These are phyloP conservation scores for Dryobates pubescens DNA, from an alignment of 2,797 vertebrate species.

Conservation along the genomic window DNA sequence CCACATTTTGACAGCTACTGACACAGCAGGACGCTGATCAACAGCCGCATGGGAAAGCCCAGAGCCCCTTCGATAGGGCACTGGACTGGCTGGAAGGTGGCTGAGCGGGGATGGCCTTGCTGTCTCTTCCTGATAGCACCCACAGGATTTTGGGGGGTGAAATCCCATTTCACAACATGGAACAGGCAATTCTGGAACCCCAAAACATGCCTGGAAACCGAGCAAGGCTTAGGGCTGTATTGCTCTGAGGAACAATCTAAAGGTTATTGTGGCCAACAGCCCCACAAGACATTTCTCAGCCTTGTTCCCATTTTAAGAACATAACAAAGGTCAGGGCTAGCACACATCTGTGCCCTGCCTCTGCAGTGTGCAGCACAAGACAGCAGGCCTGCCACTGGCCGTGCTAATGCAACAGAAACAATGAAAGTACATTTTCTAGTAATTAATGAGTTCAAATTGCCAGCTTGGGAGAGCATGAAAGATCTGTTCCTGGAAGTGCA, in stretches of 20 bases:
- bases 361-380: not conserved
- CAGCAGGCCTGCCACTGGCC: not conserved
- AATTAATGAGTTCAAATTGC: not conserved
- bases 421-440: not conserved
- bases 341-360: not conserved
- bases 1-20: conserved; percentile 6
- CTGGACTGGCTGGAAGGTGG: not conserved
- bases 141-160: not conserved
- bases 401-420: not conserved
- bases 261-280: not conserved
- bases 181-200: not conserved
- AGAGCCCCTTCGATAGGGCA: not conserved
- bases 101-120: not conserved
- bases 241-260: not conserved
- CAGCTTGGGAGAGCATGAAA: not conserved
- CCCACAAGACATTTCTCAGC: not conserved
- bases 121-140: not conserved
- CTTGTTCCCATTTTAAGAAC: not conserved
- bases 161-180: not conserved
- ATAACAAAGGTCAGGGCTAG: not conserved
- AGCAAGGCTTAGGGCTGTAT: not conserved
- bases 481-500: not conserved
- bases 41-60: conserved; percentile 7
- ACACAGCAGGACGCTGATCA: not conserved
- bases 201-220: fast-evolving